Percentiles rank a stretch among this genome's conserved stretches.
phyloP scores from a whole-genome alignment of 2,797 vertebrate species.

The Phrynocephalus forsythii region DNA sequence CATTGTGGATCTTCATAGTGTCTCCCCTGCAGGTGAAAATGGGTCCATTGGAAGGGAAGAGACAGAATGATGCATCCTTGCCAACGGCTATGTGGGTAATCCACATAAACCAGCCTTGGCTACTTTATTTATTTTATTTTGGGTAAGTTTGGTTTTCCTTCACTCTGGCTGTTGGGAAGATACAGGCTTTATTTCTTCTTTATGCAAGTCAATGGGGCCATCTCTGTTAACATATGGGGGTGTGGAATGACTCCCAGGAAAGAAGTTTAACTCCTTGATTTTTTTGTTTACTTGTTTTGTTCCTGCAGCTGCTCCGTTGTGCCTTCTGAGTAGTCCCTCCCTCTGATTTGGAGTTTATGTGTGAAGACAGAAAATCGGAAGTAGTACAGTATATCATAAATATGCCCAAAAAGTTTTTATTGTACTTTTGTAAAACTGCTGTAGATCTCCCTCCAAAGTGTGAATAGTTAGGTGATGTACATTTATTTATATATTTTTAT shows the following conservation, averaged over 20 bases:
- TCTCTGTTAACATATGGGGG: neutral
- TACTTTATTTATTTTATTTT: neutral
- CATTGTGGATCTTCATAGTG: too few relatives aligned
- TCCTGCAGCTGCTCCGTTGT: neutral
- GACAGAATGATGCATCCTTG: too few relatives aligned
- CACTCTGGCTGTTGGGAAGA: neutral
- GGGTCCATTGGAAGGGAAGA: too few relatives aligned
- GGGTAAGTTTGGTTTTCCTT: neutral
- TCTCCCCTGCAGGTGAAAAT: too few relatives aligned
- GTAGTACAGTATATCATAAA: neutral
- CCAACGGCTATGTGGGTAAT: neutral
- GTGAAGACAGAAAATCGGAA: constrained; percentile 36
- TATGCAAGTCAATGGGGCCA: neutral
- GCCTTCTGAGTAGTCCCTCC: neutral
- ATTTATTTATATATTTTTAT: too few relatives aligned
- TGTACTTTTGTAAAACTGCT: fast-evolving
- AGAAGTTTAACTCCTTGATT: neutral
- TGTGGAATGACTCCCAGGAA: neutral
- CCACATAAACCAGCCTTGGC: too few relatives aligned
- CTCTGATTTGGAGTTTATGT: constrained; percentile 32
- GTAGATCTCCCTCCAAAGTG: neutral
- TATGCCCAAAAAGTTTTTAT: neutral
- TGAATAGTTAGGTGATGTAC: constrained; percentile 20
- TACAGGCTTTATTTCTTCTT: neutral
- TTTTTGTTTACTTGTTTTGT: too few relatives aligned